Base-by-base conservation (phyloP, 2,888 invertebrate species). In the Chouioia cunea region DNA sequence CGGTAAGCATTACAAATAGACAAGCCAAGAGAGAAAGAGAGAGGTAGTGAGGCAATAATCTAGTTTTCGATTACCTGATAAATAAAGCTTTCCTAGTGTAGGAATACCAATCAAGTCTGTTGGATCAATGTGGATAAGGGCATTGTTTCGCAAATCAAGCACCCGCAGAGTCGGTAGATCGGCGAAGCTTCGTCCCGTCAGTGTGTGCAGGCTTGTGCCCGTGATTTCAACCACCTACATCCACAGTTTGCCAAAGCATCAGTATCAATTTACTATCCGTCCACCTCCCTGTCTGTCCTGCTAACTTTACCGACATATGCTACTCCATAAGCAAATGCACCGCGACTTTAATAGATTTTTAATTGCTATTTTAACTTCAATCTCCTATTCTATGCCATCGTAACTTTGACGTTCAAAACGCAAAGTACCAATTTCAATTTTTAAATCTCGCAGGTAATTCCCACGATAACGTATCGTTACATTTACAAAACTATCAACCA, bases 121-220 rank as follows among this genome's bases (percentile, higher is more conserved):
- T 0, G 83, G 81, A 71, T 87, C 86, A 75, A 90, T 86, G 46
- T 87, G 86, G 53, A 85, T 82, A 58, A 91, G 79, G 72, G 82
- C 82, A 76, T 91, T 91, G 71, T 86, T 83, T 43, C 89, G 86
- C 4, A 91, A 82, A 75, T 91, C 90, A 75, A 91, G 78, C 43
- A 84, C 86, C 56, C 82, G 82, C 1, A 91, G 82, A n/a, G 82
- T 77, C 14, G 84, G 80, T 83, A 90, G 87, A 66, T 86, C 80
- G 8, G 78, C 79, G 18, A 91, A 85, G 22, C 76, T 77, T n/a
- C 77, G 74, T 0, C 74, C 73, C 4, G 81, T 75, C 4, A 87
- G 56, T n/a, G 70, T 47, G 0, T 76, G 75, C 50, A 87, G 77
- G 18, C 74, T 79, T 18, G 86, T 86, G 22, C 79, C 80, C 15